A percentile compares a stretch with the other conserved stretches of the same genome.
These are phyloP conservation scores for Naso thynnoides DNA, from an alignment of 2,797 vertebrate species.

Conservation along the genomic window DNA sequence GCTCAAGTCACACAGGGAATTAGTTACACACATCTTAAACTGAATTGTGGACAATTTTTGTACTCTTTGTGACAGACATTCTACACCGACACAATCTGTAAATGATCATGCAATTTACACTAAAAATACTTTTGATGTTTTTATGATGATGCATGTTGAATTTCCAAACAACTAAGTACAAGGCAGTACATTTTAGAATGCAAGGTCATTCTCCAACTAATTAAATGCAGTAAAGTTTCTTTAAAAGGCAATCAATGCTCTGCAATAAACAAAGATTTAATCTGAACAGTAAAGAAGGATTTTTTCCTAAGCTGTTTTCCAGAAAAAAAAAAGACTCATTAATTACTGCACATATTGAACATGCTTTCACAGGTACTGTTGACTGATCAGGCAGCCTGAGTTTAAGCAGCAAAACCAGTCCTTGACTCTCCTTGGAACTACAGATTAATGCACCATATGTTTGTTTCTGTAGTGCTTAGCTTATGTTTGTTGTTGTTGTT, in stretches of 20 bases:
- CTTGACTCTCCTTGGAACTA: no score
- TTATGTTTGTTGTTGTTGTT: no score
- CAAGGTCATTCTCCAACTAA: neutral
- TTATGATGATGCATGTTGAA: neutral
- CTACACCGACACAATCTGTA: neutral
- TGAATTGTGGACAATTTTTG: neutral
- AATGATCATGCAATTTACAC: neutral
- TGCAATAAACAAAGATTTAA: slow-evolving; percentile 5
- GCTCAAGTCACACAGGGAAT: slow-evolving; percentile 4
- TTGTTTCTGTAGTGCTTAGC: neutral
- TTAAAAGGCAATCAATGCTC: slow-evolving; percentile 14
- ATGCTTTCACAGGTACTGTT: slow-evolving; percentile 4
- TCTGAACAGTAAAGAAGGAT: neutral
- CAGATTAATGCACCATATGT: neutral
- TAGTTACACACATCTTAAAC: slow-evolving; percentile 1
- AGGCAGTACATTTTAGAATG: neutral
- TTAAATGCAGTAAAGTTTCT: slow-evolving; percentile 3
- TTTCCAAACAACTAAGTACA: neutral
- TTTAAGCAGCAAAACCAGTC: slow-evolving; percentile 17
- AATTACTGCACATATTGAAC: slow-evolving; percentile 19
- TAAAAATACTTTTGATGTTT: neutral
- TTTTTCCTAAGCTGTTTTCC: slow-evolving; percentile 12
- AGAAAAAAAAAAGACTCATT: slow-evolving; percentile 13
- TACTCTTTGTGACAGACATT: neutral
- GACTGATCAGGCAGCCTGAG: slow-evolving; percentile 9